Evolutionary conservation across 2,797 vertebrate species (phyloP).

Genomic region (Chrysocyon brachyurus): DNA sequence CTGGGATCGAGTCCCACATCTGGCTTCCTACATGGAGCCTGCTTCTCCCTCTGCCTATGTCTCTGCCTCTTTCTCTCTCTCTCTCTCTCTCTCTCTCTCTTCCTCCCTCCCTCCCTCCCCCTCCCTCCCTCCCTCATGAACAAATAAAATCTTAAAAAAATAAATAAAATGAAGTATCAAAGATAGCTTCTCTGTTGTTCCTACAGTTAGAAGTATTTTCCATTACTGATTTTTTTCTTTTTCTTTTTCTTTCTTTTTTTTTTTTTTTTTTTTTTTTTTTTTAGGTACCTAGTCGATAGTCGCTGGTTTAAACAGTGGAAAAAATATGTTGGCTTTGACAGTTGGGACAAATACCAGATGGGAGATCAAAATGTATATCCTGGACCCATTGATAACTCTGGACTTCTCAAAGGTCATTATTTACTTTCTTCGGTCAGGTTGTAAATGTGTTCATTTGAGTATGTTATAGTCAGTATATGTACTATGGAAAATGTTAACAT

Average conservation of each 20-base stretch:
- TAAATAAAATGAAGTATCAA: too few relatives aligned
- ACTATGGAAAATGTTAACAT: conserved; percentile 1
- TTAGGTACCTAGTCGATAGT: conserved; percentile 98
- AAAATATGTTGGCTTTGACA: conserved; percentile 99
- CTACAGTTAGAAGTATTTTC: conserved; percentile 52
- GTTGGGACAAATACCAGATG: conserved; percentile 99
- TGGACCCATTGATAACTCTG: conserved; percentile 98
- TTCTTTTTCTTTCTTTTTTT: conserved; percentile 81
- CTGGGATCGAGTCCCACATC: too few relatives aligned
- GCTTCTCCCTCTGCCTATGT: too few relatives aligned
- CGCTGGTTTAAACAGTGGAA: conserved; percentile 99
- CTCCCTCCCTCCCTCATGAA: too few relatives aligned
- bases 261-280: conserved; percentile 82
- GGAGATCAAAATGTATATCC: conserved; percentile 99
- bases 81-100: too few relatives aligned
- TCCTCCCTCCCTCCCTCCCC: too few relatives aligned
- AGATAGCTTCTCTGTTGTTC: background rate
- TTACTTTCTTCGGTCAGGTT: conserved; percentile 58
- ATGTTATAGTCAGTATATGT: background rate
- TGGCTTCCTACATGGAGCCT: too few relatives aligned
- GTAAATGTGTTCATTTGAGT: conserved; percentile 62
- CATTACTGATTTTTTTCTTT: conserved; percentile 63
- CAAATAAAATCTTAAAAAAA: too few relatives aligned
- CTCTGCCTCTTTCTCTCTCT: too few relatives aligned
- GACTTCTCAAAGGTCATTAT: conserved; percentile 96